A percentile compares a stretch with the other conserved stretches of the same genome.
These are phyloP conservation scores for Origma solitaria DNA, from an alignment of 2,113 vertebrate genomes.

Conservation along the genomic window DNA sequence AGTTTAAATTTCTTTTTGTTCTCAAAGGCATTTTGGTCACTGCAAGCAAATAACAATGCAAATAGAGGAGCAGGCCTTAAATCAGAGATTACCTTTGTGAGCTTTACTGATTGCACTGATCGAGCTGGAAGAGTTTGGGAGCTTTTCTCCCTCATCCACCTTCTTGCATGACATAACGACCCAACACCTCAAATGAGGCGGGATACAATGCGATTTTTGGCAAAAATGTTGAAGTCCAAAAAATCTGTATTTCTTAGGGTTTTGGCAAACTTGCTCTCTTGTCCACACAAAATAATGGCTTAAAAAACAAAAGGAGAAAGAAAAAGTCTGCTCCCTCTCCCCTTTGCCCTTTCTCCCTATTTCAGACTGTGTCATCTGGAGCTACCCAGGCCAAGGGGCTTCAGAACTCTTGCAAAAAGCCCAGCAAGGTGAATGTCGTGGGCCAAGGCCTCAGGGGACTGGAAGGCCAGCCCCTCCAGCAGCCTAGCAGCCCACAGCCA, in stretches of 20 bases:
- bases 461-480: not conserved
- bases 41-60: not conserved
- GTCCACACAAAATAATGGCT: conserved; percentile 43
- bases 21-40: not conserved
- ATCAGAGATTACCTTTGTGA: conserved; percentile 40
- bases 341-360: conserved; percentile 20
- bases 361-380: not conserved
- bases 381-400: not conserved
- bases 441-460: not conserved
- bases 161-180: conserved; percentile 12
- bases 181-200: conserved; percentile 66
- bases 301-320: not conserved
- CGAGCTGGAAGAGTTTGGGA: not conserved
- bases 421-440: not conserved
- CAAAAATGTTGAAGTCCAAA: conserved; percentile 41
- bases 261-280: conserved; percentile 59
- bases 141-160: conserved; percentile 35
- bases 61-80: conserved; percentile 48
- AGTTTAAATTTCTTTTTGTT: not conserved
- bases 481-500: not conserved
- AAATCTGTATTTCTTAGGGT: conserved; percentile 50
- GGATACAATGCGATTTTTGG: conserved; percentile 50
- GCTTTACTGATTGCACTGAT: conserved; percentile 50
- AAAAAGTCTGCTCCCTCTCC: not conserved
- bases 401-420: not conserved